A percentile compares a stretch with the other conserved stretches of the same genome.
Conservation (phyloP, 2,888 invertebrate genomes). For the Pyrochroa serraticornis region DNA sequence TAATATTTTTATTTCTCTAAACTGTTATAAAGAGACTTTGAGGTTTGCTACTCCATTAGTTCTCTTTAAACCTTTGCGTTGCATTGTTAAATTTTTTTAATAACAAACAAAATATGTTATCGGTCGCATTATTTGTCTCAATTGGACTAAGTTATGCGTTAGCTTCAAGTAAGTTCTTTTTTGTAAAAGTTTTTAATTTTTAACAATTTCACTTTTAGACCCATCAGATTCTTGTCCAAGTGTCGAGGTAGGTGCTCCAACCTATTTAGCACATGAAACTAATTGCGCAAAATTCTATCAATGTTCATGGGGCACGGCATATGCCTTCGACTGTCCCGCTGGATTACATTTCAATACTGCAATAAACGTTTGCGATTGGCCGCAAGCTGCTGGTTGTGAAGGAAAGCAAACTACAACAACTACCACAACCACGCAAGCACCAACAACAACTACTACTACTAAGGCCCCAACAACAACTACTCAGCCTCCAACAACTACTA, state of each 20-base stretch:
- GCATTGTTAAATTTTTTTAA: background rate
- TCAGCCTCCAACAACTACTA: no score
- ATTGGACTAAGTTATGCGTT: background rate
- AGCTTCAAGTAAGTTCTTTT: background rate
- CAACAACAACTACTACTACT: background rate
- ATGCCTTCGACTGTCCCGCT: conserved; percentile 34
- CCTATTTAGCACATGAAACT: conserved; percentile 20
- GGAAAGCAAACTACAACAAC: background rate
- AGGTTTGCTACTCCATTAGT: background rate
- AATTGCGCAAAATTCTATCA: conserved; percentile 36
- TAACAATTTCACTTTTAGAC: background rate
- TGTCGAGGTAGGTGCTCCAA: conserved; percentile 23
- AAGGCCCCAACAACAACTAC: no score
- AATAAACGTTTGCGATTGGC: conserved; percentile 38
- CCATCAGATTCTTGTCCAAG: conserved; percentile 25
- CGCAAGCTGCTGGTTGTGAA: conserved; percentile 34
- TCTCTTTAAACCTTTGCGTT: background rate
- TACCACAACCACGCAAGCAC: background rate
- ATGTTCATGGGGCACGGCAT: conserved; percentile 37
- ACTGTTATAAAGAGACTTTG: no score
- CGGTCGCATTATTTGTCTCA: no score
- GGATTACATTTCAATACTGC: conserved; percentile 36
- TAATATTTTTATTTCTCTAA: no score
- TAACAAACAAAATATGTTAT: background rate
- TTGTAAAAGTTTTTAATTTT: background rate